Evolutionary conservation across 53 echinoderm and acorn worm species (phyloP).

Genomic region (Temnopleurus reevesii): DNA sequence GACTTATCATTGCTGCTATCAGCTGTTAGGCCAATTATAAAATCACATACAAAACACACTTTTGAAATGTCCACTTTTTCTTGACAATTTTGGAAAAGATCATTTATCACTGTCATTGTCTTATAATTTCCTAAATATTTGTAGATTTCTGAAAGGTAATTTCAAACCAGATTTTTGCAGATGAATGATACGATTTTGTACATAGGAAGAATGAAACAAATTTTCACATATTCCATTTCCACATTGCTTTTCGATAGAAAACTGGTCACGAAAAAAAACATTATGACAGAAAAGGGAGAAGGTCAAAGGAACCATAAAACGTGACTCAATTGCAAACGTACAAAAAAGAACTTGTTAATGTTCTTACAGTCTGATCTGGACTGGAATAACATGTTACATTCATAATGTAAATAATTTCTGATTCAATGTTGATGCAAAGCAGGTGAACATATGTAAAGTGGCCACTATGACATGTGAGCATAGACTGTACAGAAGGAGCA

Average conservation of each 20-base stretch:
- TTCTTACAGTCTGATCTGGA: conserved; percentile 4
- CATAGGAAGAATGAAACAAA: too few relatives aligned
- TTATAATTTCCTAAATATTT: too few relatives aligned
- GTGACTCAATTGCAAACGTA: background rate
- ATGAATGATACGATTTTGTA: too few relatives aligned
- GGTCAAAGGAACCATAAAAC: background rate
- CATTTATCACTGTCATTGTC: too few relatives aligned
- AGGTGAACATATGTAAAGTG: conserved; percentile 31
- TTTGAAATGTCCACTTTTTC: too few relatives aligned
- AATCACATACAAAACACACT: too few relatives aligned
- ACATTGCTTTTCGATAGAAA: background rate
- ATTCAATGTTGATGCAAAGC: conserved; percentile 8
- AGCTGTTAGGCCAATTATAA: too few relatives aligned
- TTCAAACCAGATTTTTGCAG: too few relatives aligned
- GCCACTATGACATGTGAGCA: conserved; percentile 41
- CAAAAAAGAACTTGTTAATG: background rate
- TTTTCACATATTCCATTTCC: too few relatives aligned
- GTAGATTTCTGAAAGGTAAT: too few relatives aligned
- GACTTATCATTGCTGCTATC: too few relatives aligned
- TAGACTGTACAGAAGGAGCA: conserved; percentile 36
- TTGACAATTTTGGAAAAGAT: too few relatives aligned
- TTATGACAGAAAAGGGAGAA: background rate
- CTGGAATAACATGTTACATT: background rate
- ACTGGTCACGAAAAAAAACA: background rate
- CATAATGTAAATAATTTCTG: background rate